Percentiles rank a stretch among this genome's conserved stretches.
Evolutionary conservation across 2,888 invertebrate species (phyloP).

Genomic region (Poecilobothrus nobilitatus): DNA sequence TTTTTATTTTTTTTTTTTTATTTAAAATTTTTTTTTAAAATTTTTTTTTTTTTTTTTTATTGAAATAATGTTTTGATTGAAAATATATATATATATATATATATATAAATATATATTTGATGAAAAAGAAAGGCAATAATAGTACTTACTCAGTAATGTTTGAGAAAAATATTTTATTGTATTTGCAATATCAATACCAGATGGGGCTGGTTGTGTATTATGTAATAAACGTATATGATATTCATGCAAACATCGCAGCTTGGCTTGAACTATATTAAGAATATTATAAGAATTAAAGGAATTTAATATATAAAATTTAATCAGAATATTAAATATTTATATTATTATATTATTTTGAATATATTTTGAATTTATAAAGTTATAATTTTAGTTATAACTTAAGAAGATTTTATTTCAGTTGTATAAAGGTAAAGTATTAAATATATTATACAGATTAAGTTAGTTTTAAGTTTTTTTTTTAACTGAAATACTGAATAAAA

Average conservation of each 20-base stretch:
- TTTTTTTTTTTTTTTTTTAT: neutral
- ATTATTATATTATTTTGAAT: slow-evolving; percentile 8
- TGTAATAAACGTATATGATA: slow-evolving; percentile 88
- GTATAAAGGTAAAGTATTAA: no score
- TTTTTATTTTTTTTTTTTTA: neutral
- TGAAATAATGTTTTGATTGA: no score
- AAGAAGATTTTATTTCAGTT: no score
- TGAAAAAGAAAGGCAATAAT: neutral
- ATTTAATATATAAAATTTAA: neutral
- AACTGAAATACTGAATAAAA: no score
- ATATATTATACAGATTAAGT: no score
- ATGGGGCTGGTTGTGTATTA: slow-evolving; percentile 83
- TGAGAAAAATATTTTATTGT: slow-evolving; percentile 97
- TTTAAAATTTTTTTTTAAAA: no score
- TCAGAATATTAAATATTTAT: slow-evolving; percentile 8
- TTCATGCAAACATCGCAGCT: slow-evolving; percentile 94
- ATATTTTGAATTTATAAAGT: slow-evolving; percentile 14
- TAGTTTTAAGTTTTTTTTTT: no score
- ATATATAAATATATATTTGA: no score
- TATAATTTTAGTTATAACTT: no score
- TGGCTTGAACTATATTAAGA: slow-evolving; percentile 98
- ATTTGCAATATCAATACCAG: slow-evolving; percentile 92
- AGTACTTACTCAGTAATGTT: slow-evolving; percentile 79
- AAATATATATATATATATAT: no score
- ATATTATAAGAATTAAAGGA: slow-evolving; percentile 19